A percentile compares a stretch with the other conserved stretches of the same genome.
These are phyloP conservation scores for Habropoda laboriosa DNA, from an alignment of 1,140 invertebrate species.

Conservation along the genomic window DNA sequence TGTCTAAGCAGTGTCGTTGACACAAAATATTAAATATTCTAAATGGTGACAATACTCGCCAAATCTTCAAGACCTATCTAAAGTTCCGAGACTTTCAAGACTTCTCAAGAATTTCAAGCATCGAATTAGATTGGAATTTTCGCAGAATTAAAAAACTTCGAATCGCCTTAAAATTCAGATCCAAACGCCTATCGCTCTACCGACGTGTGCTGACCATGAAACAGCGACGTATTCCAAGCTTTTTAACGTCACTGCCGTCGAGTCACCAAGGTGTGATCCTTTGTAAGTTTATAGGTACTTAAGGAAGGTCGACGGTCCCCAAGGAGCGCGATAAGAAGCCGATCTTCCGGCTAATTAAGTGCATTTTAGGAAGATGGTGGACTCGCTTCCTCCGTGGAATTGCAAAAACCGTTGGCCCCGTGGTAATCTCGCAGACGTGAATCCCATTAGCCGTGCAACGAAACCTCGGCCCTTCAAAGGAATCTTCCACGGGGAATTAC, in stretches of 20 bases:
- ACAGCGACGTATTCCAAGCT: background rate
- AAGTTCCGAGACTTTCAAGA: no score
- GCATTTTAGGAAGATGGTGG: constrained; percentile 27
- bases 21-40: no score
- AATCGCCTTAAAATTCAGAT: no score
- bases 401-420: constrained; percentile 19
- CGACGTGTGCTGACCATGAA: no score
- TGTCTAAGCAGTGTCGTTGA: no score
- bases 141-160: no score
- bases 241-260: background rate
- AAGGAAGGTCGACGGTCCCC: constrained; percentile 4
- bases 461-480: background rate
- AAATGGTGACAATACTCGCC: no score
- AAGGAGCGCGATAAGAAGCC: constrained; percentile 37
- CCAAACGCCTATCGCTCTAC: no score
- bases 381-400: constrained; percentile 25
- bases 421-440: constrained; percentile 22
- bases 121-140: no score
- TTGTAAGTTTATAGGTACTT: constrained; percentile 40
- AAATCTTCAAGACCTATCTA: no score
- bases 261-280: constrained; percentile 32
- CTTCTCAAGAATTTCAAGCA: no score
- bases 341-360: constrained; percentile 49
- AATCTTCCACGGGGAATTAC: background rate
- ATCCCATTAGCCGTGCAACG: constrained; percentile 13